A percentile compares a stretch with the other conserved stretches of the same genome.
phyloP scores from a whole-genome alignment of 2,113 vertebrate genomes.

The Grammomys dolichurus region DNA sequence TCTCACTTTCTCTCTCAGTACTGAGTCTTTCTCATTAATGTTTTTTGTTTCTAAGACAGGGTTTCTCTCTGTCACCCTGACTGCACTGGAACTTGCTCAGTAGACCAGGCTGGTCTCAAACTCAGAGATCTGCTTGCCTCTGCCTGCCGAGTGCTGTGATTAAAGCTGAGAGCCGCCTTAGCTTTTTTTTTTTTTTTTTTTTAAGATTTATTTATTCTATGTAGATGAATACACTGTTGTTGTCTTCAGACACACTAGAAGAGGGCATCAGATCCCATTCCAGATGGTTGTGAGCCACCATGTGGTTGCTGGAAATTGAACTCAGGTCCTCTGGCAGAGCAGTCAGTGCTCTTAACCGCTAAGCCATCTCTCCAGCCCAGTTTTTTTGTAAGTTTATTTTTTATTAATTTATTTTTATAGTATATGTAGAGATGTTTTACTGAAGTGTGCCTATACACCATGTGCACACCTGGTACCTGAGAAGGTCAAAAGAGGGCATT shows the following conservation, averaged over 20 bases:
- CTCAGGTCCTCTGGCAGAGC: too few relatives aligned
- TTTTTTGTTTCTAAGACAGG: neutral
- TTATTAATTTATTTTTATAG: neutral
- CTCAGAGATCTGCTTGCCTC: neutral
- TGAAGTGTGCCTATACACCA: neutral
- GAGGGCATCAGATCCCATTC: too few relatives aligned
- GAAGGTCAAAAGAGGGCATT: neutral
- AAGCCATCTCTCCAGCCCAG: too few relatives aligned
- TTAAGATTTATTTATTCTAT: too few relatives aligned
- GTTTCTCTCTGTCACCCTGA: neutral
- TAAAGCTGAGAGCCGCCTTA: neutral
- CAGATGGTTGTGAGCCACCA: too few relatives aligned
- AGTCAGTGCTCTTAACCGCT: too few relatives aligned
- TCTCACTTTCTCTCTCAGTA: neutral
- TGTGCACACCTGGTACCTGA: neutral
- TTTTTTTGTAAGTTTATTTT: neutral
- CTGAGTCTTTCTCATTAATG: neutral
- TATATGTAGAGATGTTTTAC: neutral
- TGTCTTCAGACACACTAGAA: too few relatives aligned
- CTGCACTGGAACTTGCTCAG: neutral
- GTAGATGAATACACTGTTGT: too few relatives aligned
- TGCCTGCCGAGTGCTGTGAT: neutral
- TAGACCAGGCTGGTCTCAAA: neutral
- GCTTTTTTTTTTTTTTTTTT: neutral
- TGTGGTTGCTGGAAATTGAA: too few relatives aligned